Percentiles rank a stretch among this genome's conserved stretches.
Conservation (phyloP, 2,888 invertebrate genomes). For the Hemistola chrysoprasaria region DNA sequence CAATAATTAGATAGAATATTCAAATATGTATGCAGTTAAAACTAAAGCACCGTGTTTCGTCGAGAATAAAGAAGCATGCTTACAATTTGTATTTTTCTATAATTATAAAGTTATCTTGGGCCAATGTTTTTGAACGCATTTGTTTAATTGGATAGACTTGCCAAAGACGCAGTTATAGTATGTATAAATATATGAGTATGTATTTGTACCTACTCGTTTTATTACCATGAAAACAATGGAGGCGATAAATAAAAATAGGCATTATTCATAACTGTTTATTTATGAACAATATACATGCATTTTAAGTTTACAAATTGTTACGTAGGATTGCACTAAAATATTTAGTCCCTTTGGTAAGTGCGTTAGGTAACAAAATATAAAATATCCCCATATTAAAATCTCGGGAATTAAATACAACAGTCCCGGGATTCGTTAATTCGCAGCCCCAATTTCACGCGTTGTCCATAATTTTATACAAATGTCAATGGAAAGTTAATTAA, state of each 20-base stretch:
- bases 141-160: slow-evolving; percentile 11
- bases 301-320: slow-evolving; percentile 23
- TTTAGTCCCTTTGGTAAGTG: slow-evolving; percentile 5
- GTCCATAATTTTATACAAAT: too few species aligned
- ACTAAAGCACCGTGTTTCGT: too few species aligned
- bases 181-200: slow-evolving; percentile 5
- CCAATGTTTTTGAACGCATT: slow-evolving; percentile 1
- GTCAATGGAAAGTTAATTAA: too few species aligned
- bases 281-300: slow-evolving; percentile 22
- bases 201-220: slow-evolving; percentile 5
- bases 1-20: too few species aligned
- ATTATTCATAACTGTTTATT: slow-evolving; percentile 25
- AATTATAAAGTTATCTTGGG: neutral
- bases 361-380: neutral
- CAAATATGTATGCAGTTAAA: too few species aligned
- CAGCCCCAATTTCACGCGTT: too few species aligned
- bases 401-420: too few species aligned
- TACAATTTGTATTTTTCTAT: slow-evolving; percentile 10
- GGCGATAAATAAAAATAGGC: slow-evolving; percentile 6
- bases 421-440: too few species aligned
- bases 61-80: neutral
- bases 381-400: too few species aligned
- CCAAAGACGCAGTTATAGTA: slow-evolving; percentile 13
- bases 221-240: neutral
- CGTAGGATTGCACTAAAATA: slow-evolving; percentile 3